phyloP scores from a whole-genome alignment of 2,888 invertebrate species.

The Meganola albula region DNA sequence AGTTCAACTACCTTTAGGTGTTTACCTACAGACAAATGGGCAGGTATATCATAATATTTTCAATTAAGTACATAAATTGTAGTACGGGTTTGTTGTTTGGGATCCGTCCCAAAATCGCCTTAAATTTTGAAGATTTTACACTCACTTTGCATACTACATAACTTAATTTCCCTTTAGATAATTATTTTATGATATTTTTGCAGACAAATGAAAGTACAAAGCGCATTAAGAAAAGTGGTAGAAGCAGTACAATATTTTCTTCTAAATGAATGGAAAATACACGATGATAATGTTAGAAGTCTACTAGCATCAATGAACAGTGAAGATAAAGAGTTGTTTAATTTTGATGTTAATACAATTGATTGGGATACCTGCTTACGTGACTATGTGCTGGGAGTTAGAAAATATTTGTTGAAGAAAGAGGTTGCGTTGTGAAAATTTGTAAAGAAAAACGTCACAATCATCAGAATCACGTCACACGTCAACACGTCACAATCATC shows the following conservation, averaged over 20 bases:
- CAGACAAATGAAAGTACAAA: constrained; percentile 37
- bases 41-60: too few relatives aligned
- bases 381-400: constrained; percentile 23
- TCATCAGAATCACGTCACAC: too few relatives aligned
- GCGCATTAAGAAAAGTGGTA: constrained; percentile 16
- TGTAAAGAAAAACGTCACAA: too few relatives aligned
- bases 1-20: too few relatives aligned
- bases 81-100: too few relatives aligned
- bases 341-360: constrained; percentile 27
- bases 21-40: too few relatives aligned
- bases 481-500: too few relatives aligned
- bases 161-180: neutral
- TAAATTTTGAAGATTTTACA: too few relatives aligned
- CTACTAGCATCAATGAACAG: constrained; percentile 17
- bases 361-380: constrained; percentile 28
- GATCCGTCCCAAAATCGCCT: too few relatives aligned
- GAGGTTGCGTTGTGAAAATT: neutral
- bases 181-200: constrained; percentile 6
- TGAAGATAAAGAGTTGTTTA: constrained; percentile 24
- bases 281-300: constrained; percentile 23
- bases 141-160: too few relatives aligned
- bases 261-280: constrained; percentile 27
- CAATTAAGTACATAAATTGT: too few relatives aligned
- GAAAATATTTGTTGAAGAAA: constrained; percentile 19
- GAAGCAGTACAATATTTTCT: constrained; percentile 22